Evolutionary conservation across 2,888 invertebrate species (phyloP).

Genomic region (Pheosia tremula): DNA sequence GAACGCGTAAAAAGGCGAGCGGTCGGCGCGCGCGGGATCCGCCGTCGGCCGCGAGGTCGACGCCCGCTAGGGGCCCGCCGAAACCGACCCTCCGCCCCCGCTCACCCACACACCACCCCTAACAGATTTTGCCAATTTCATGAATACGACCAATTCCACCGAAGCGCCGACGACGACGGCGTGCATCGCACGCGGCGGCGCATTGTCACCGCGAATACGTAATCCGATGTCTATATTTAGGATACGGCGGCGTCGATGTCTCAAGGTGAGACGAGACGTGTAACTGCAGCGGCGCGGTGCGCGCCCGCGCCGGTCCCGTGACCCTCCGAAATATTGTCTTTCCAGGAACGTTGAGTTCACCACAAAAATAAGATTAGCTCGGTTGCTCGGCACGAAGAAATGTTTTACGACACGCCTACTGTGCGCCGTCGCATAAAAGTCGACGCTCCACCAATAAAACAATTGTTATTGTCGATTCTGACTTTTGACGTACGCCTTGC

Average conservation of each 20-base stretch:
- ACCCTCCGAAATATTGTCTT: constrained; percentile 43
- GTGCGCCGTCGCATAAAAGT: constrained; percentile 53
- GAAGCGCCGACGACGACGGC: constrained; percentile 14
- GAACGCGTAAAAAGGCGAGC: constrained; percentile 82
- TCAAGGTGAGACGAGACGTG: constrained; percentile 53
- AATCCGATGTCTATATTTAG: constrained; percentile 54
- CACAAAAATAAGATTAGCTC: constrained; percentile 60
- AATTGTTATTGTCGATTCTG: constrained; percentile 57
- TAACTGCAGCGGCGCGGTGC: constrained; percentile 30
- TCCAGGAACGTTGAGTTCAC: constrained; percentile 61
- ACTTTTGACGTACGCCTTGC: constrained; percentile 52
- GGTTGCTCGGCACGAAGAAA: constrained; percentile 50
- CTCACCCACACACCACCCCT: constrained; percentile 50
- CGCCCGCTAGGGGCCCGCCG: constrained; percentile 74
- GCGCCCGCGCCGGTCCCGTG: constrained; percentile 24
- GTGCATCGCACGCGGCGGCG: constrained; percentile 34
- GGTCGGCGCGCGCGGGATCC: constrained; percentile 70
- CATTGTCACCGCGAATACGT: constrained; percentile 45
- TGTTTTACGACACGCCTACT: constrained; percentile 72
- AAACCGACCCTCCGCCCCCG: constrained; percentile 64
- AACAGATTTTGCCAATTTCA: constrained; percentile 57
- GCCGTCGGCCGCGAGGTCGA: constrained; percentile 80
- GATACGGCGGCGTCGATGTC: constrained; percentile 43
- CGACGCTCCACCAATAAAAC: constrained; percentile 62
- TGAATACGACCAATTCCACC: constrained; percentile 21